Evolutionary conservation across 1,140 invertebrate species (phyloP).

Genomic region (Drosophila kikkawai): DNA sequence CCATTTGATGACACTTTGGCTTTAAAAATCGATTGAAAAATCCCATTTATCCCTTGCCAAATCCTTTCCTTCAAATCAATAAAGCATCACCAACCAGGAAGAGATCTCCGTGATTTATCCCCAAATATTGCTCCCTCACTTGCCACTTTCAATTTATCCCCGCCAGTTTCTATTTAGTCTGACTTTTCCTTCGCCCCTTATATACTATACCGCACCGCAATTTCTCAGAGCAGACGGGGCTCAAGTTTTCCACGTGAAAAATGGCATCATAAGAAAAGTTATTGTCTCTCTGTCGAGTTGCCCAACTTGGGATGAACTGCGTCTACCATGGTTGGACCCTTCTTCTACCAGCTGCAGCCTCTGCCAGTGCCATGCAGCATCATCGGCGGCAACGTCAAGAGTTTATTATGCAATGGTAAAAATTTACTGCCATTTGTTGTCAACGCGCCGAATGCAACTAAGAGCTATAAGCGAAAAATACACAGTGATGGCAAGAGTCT

Average conservation of each 20-base stretch:
- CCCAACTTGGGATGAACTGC: constrained; percentile 37
- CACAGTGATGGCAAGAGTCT: not conserved
- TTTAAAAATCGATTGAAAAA: constrained; percentile 20
- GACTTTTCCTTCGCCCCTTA: not conserved
- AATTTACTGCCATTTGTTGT: constrained; percentile 82
- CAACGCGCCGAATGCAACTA: constrained; percentile 73
- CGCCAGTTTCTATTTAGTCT: not conserved
- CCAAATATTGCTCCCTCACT: constrained; percentile 9
- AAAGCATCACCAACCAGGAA: constrained; percentile 31
- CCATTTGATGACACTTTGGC: constrained; percentile 9
- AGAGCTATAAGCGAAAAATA: constrained; percentile 27
- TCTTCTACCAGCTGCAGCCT: constrained; percentile 17
- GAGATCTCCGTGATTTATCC: constrained; percentile 6
- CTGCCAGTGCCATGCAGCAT: constrained; percentile 27
- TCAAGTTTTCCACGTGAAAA: constrained; percentile 79
- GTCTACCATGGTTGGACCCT: constrained; percentile 11
- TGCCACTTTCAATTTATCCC: constrained; percentile 16
- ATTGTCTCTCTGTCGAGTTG: constrained; percentile 62
- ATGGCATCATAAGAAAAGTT: constrained; percentile 76
- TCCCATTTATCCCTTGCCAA: constrained; percentile 30
- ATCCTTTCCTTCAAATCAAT: constrained; percentile 43
- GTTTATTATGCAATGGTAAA: constrained; percentile 80
- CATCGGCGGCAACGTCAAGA: constrained; percentile 55
- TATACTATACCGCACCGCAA: not conserved
- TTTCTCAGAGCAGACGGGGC: constrained; percentile 50